Evolutionary conservation across 2,888 invertebrate genomes (phyloP).

Genomic region (Rotaria macrura): DNA sequence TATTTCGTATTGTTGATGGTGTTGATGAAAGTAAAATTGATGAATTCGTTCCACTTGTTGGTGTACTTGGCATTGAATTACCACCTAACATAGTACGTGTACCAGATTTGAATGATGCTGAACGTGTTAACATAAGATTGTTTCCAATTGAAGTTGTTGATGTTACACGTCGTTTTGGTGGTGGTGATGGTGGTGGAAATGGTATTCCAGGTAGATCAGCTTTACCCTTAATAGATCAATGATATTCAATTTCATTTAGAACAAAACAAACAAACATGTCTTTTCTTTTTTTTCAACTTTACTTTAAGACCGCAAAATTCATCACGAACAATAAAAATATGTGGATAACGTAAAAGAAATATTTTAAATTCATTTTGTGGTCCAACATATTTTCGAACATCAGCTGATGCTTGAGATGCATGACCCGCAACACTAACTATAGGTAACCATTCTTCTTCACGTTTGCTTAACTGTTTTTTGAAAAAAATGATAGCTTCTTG

Average conservation of each 20-base stretch:
- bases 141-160: not conserved
- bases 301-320: conserved; percentile 44
- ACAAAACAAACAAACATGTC: too few relatives aligned
- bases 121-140: conserved; percentile 23
- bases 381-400: conserved; percentile 62
- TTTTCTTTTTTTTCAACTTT: not conserved
- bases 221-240: conserved; percentile 26
- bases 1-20: not conserved
- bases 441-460: conserved; percentile 89
- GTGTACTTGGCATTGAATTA: conserved; percentile 22
- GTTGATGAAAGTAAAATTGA: not conserved
- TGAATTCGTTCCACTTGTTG: conserved; percentile 8
- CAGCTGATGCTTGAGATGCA: conserved; percentile 85
- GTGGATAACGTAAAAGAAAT: conserved; percentile 48
- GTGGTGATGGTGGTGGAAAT: conserved; percentile 34
- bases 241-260: too few relatives aligned
- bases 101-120: conserved; percentile 29
- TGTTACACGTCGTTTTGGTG: conserved; percentile 31
- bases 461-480: conserved; percentile 78
- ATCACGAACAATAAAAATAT: conserved; percentile 48
- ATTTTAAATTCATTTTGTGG: conserved; percentile 48
- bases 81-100: conserved; percentile 23
- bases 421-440: conserved; percentile 90
- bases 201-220: conserved; percentile 29
- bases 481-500: conserved; percentile 95